These are phyloP conservation scores for Seriola dumerili DNA, from an alignment of 2,113 vertebrate species.

Conservation along the genomic window DNA sequence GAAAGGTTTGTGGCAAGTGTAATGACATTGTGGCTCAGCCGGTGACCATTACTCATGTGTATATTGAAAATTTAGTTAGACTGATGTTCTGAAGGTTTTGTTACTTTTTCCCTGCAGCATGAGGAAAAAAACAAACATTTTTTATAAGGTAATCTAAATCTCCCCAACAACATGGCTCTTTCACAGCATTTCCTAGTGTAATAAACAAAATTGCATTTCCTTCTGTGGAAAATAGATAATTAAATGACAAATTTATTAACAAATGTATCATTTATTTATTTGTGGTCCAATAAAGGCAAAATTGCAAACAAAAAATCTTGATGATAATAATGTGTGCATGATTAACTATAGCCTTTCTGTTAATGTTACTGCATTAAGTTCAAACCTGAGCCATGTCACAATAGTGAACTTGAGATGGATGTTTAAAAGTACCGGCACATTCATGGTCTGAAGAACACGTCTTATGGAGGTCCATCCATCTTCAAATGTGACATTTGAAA, in stretches of 20 bases:
- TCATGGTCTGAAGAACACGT: neutral
- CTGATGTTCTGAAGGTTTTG: neutral
- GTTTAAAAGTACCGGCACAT: neutral
- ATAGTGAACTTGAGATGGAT: too few species aligned
- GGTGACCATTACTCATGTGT: neutral
- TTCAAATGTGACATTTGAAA: too few species aligned
- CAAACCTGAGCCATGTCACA: too few species aligned
- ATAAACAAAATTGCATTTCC: neutral
- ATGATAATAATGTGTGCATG: too few species aligned
- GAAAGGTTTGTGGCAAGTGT: slow-evolving; percentile 87
- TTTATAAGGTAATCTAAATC: neutral
- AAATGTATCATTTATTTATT: too few species aligned
- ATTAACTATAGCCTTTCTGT: too few species aligned
- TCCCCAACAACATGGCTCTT: too few species aligned
- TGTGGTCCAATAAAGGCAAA: neutral
- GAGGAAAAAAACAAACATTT: too few species aligned
- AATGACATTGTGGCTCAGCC: neutral
- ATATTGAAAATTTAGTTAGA: neutral
- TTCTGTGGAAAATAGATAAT: neutral
- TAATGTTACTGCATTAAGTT: too few species aligned
- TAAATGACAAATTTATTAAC: neutral
- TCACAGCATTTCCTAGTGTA: too few species aligned
- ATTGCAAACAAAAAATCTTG: neutral
- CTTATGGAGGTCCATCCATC: too few species aligned
- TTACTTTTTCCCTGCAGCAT: neutral